Evolutionary conservation across 2,888 invertebrate species (phyloP).

Genomic region (Metalampra italica): DNA sequence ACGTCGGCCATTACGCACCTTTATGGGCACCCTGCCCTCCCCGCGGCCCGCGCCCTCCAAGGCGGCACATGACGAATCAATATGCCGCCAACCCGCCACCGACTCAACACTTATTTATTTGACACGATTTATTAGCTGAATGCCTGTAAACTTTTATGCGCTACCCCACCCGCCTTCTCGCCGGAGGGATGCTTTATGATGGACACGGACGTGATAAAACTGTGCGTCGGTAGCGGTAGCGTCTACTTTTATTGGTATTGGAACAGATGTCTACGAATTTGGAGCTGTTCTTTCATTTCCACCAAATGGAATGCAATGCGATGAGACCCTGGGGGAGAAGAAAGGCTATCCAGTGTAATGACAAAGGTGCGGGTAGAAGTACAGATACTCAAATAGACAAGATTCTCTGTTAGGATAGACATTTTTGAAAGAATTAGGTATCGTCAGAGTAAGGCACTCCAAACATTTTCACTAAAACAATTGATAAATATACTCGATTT

Average conservation of each 20-base stretch:
- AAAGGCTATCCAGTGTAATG: too few species aligned
- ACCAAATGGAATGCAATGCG: too few species aligned
- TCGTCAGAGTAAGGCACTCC: too few species aligned
- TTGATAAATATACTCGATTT: too few species aligned
- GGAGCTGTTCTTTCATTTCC: too few species aligned
- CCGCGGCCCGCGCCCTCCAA: slow-evolving; percentile 51
- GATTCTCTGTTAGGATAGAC: too few species aligned
- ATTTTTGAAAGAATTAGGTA: too few species aligned
- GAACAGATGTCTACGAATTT: slow-evolving; percentile 57
- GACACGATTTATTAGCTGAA: slow-evolving; percentile 77
- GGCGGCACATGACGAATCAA: slow-evolving; percentile 79
- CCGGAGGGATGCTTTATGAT: slow-evolving; percentile 65
- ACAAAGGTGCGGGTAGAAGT: too few species aligned
- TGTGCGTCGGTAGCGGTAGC: slow-evolving; percentile 61
- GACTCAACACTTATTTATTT: slow-evolving; percentile 79
- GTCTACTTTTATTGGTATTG: slow-evolving; percentile 62
- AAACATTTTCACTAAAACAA: too few species aligned
- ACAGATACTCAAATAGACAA: too few species aligned
- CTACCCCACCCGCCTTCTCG: slow-evolving; percentile 44
- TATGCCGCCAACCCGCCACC: slow-evolving; percentile 66
- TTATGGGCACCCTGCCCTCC: slow-evolving; percentile 79
- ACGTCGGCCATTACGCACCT: slow-evolving; percentile 86
- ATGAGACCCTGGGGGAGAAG: slow-evolving; percentile 17
- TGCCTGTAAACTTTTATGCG: slow-evolving; percentile 76
- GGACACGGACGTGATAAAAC: slow-evolving; percentile 69